Evolutionary conservation across 2,888 invertebrate genomes (phyloP), one percentile per base, ranked within the genome.

Genomic region (Dasysyrphus albostriatus): DNA sequence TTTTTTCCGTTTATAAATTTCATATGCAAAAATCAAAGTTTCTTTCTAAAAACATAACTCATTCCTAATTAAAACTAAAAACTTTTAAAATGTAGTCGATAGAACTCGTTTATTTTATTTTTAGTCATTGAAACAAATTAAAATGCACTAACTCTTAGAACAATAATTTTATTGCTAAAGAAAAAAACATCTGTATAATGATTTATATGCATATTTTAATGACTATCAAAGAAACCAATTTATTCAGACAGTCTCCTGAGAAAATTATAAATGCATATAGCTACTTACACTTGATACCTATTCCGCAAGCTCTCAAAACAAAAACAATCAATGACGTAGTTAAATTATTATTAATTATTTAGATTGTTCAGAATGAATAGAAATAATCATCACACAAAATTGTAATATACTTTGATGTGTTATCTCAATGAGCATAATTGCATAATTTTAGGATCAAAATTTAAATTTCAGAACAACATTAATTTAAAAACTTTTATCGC

Each of bases 191-290:
- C 24, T 61, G 5, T 16, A n/a, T n/a, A n/a, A 42, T 42, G 14
- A 42, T 42, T 42, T 42, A 10, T 42, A 42, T 42, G 1, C 5
- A 14, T 14, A 42, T 42, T 42, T 42, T 42, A 14, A 42, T 42
- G 14, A 42, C 12, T 5, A 65, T 47, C 65, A 65, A 65, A n/a
- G n/a, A n/a, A n/a, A n/a, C n/a, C n/a, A n/a, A n/a, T n/a, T 47
- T 47, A 47, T 47, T 6, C 32, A 47, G n/a, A 65, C 32, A 29
- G 32, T 5, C 4, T 10, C 29, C 47, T 1, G 10, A 5, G 5
- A n/a, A 32, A 5, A 63, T 47, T 12, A 34, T 49, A 8, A 65
- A 32, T 65, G 47, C 6, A 47, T 2, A 1, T 44, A 14, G 0
- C 0, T 37, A 3, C n/a, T n/a, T n/a, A 63, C 29, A 65, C 65